Evolutionary conservation across 1,140 invertebrate genomes (phyloP), one percentile per base, ranked within the genome.

Genomic region (Lethrus apterus): DNA sequence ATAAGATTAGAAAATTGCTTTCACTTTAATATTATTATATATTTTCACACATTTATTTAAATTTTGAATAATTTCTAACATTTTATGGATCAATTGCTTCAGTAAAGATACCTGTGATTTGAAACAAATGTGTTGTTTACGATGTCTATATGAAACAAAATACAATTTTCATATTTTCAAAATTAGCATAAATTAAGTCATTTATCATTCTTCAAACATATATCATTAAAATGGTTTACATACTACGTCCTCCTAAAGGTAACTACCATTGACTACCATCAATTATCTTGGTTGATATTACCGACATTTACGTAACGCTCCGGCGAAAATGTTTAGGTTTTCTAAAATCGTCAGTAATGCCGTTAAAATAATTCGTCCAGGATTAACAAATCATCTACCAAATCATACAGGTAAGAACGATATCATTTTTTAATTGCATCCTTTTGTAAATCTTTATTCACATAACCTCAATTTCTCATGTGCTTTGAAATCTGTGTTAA

Each of bases 41-140:
- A n/a, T n/a, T n/a, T n/a, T n/a, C n/a, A n/a, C n/a, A n/a, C n/a
- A n/a, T n/a, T n/a, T n/a, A n/a, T n/a, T n/a, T n/a, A n/a, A n/a
- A n/a, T n/a, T n/a, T n/a, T n/a, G n/a, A n/a, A n/a, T n/a, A n/a
- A n/a, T n/a, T n/a, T n/a, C n/a, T n/a, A n/a, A n/a, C n/a, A n/a
- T n/a, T n/a, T n/a, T n/a, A n/a, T n/a, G n/a, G n/a, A n/a, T n/a
- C n/a, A n/a, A n/a, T n/a, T n/a, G n/a, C n/a, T n/a, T n/a, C n/a
- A n/a, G n/a, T n/a, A n/a, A n/a, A n/a, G n/a, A n/a, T n/a, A n/a
- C n/a, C n/a, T n/a, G n/a, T n/a, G n/a, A n/a, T n/a, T n/a, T n/a
- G 35, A 38, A 38, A 38, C 35, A 38, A 38, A 38, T 38, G 35
- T 38, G 24, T 38, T 38, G 35, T 38, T 38, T 38, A 38, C 24